These are phyloP conservation scores for Macrosiphum euphorbiae DNA, from an alignment of 2,888 invertebrate species.

Conservation along the genomic window DNA sequence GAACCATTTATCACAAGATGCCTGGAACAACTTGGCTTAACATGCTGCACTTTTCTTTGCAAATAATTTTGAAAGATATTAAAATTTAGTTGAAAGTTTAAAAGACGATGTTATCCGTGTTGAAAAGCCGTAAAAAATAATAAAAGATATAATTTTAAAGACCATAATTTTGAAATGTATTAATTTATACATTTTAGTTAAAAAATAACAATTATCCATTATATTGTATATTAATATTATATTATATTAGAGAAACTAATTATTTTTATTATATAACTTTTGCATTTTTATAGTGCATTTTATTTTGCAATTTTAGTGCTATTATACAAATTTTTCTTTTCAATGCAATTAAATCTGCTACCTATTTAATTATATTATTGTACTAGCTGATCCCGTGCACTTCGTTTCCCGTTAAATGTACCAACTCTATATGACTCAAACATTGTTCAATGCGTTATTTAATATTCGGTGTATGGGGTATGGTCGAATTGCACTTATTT, in stretches of 20 bases:
- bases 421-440: too few relatives aligned
- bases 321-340: background rate
- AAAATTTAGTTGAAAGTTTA: background rate
- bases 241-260: background rate
- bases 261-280: background rate
- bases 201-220: background rate
- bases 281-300: background rate
- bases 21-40: background rate
- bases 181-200: background rate
- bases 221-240: background rate
- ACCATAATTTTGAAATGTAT: background rate
- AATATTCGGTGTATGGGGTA: too few relatives aligned
- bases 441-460: too few relatives aligned
- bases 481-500: too few relatives aligned
- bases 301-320: background rate
- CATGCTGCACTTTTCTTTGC: background rate
- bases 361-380: background rate
- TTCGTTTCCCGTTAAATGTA: too few relatives aligned
- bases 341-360: background rate
- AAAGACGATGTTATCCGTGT: background rate
- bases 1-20: background rate
- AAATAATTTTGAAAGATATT: background rate
- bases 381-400: too few relatives aligned
- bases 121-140: background rate
- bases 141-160: background rate